A percentile compares a stretch with the other conserved stretches of the same genome.
Conservation (phyloP, 1,140 invertebrate species). For the Papilio aristodemus region DNA sequence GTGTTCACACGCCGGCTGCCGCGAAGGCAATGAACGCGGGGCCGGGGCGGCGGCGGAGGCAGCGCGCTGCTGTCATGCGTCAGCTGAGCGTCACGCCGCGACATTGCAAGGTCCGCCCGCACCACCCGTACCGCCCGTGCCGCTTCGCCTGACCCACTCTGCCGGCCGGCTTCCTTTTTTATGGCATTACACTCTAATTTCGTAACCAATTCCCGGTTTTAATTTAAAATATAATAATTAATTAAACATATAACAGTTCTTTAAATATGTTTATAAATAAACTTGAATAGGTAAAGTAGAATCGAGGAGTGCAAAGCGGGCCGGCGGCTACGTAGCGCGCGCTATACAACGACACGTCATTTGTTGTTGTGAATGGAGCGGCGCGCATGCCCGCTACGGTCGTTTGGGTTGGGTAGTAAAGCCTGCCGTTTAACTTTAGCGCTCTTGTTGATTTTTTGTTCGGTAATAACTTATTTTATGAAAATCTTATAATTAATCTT, state of each 20-base stretch:
- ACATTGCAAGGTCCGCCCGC: constrained; percentile 81
- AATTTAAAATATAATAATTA: not conserved
- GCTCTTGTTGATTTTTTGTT: constrained; percentile 36
- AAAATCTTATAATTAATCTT: not conserved
- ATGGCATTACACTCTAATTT: not conserved
- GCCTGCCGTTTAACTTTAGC: constrained; percentile 40
- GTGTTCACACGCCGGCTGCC: constrained; percentile 62
- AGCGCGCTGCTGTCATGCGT: constrained; percentile 64
- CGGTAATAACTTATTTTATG: constrained; percentile 23
- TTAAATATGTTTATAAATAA: not conserved
- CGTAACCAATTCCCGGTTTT: not conserved
- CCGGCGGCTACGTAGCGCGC: constrained; percentile 23
- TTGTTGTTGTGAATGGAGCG: constrained; percentile 64
- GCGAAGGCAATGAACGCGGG: constrained; percentile 75
- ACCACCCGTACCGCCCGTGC: constrained; percentile 67
- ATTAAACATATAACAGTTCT: not conserved
- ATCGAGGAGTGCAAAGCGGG: not conserved
- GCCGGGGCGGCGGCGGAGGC: constrained; percentile 54
- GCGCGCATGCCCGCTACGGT: constrained; percentile 61
- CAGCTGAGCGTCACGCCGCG: constrained; percentile 79
- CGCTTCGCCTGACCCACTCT: constrained; percentile 39
- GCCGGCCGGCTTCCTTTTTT: constrained; percentile 9
- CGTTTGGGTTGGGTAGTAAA: constrained; percentile 45
- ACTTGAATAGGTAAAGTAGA: constrained; percentile 2
- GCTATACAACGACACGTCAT: constrained; percentile 50